Base-by-base conservation (phyloP, 2,113 vertebrate genomes). In the Passer domesticus region DNA sequence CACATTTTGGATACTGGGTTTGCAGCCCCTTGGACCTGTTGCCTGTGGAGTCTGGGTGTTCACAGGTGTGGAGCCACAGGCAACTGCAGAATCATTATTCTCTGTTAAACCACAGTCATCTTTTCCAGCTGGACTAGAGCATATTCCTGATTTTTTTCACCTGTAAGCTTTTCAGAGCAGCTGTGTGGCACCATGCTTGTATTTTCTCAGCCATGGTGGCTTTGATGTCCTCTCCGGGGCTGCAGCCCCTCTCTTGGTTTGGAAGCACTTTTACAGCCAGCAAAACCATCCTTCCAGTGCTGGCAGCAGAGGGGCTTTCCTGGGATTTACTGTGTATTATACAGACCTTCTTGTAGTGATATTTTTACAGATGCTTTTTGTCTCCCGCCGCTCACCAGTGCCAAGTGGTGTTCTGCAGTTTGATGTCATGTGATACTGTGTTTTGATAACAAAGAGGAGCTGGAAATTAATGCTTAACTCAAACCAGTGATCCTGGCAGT, bases 281-380 rank as follows among this genome's bases (percentile, higher is more conserved):
- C 0, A 3, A 44, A 90, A 31, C 55, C 25, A 2, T 80, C 76
- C 2, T 43, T 66, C 17, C 22, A 31, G 66, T 28, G 69, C 77
- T 69, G 76, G 85, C 50, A 69, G 63, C 58, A 80, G 55, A 43
- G 47, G 37, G 62, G 16, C 85, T 94, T 94, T 90, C 59, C 72
- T 83, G 79, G 76, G 72, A 66, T 88, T 90, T 69, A 69, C 15
- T 49, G 28, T 53, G n/a, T 46, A 2, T 90, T 69, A 33, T 33
- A 53, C 37, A 66, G 67, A 23, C 37, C 3, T 92, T 56, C 88
- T 35, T 73, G 18, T 22, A 55, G 60, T 68, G 3, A 1, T 83
- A 24, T 88, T 94, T 91, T 91, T 56, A 83, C 94, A 80, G 88
- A 85, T 93, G 75, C 82, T 88, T 91, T 87, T 89, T 87, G 50